These are phyloP conservation scores for Riparia riparia DNA, from an alignment of 2,113 vertebrate genomes.

Conservation along the genomic window DNA sequence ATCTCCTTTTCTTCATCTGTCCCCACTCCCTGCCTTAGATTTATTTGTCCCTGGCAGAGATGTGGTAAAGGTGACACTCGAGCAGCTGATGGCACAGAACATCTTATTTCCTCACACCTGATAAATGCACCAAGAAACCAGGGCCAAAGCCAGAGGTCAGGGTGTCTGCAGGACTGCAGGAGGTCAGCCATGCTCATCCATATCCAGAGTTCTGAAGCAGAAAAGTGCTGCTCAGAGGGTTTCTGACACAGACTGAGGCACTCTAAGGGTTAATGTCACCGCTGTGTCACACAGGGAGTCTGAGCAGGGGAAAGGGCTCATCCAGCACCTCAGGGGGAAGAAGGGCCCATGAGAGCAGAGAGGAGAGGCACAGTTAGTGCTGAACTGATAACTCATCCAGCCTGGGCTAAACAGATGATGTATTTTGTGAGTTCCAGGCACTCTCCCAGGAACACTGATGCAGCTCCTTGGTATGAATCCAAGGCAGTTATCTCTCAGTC, in stretches of 20 bases:
- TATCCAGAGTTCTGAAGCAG: background rate
- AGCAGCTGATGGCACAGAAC: background rate
- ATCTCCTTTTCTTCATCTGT: background rate
- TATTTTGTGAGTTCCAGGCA: background rate
- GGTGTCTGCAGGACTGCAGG: background rate
- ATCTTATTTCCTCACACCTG: background rate
- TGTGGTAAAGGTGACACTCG: background rate
- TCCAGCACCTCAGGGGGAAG: rapidly evolving
- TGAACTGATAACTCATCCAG: background rate
- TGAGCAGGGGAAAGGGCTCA: background rate
- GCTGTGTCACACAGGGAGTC: background rate
- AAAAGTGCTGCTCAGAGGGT: background rate
- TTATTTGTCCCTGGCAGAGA: background rate
- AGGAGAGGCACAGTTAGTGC: background rate
- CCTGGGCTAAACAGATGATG: background rate
- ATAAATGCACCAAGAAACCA: background rate
- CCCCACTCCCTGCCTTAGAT: background rate
- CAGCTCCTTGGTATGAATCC: conserved; percentile 7
- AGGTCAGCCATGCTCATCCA: background rate
- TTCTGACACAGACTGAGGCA: background rate
- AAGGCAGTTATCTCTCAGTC: background rate
- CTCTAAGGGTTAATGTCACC: background rate
- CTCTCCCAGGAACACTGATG: background rate
- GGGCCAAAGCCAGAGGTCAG: rapidly evolving
- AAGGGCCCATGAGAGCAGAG: background rate